Percentiles rank a stretch among this genome's conserved stretches.
Conservation (phyloP, 2,113 vertebrate genomes). For the Lycaon pictus region DNA sequence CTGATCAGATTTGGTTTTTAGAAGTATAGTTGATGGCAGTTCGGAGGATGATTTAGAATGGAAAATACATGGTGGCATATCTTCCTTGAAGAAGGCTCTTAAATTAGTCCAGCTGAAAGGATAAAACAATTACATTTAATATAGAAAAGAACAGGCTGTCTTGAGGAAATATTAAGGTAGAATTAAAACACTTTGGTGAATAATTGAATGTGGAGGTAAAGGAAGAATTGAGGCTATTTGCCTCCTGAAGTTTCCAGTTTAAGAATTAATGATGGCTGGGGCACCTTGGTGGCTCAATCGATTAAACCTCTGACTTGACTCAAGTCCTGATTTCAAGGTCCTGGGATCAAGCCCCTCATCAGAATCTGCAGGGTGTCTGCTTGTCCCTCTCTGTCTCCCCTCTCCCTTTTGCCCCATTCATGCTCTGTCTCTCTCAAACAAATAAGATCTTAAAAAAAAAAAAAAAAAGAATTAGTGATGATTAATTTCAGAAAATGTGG, state of each 20-base stretch:
- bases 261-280: neutral
- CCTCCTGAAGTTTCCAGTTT: neutral
- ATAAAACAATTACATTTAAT: slow-evolving; percentile 12
- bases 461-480: neutral
- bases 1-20: slow-evolving; percentile 27
- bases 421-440: neutral
- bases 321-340: neutral
- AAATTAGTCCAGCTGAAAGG: neutral
- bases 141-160: neutral
- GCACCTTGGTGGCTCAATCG: neutral
- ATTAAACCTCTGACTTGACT: neutral
- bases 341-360: neutral
- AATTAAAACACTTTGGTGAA: neutral
- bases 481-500: neutral
- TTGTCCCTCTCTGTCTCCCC: neutral
- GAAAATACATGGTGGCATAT: neutral
- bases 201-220: slow-evolving; percentile 5
- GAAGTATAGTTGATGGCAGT: neutral
- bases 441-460: neutral
- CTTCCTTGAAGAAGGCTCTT: slow-evolving; percentile 43
- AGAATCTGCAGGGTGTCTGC: neutral
- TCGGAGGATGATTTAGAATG: neutral
- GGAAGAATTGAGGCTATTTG: neutral
- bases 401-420: neutral
- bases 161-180: neutral